Evolutionary conservation across 2,888 invertebrate species (phyloP), one percentile per base, ranked within the genome.

Genomic region (Nephrotoma guestfalica): DNA sequence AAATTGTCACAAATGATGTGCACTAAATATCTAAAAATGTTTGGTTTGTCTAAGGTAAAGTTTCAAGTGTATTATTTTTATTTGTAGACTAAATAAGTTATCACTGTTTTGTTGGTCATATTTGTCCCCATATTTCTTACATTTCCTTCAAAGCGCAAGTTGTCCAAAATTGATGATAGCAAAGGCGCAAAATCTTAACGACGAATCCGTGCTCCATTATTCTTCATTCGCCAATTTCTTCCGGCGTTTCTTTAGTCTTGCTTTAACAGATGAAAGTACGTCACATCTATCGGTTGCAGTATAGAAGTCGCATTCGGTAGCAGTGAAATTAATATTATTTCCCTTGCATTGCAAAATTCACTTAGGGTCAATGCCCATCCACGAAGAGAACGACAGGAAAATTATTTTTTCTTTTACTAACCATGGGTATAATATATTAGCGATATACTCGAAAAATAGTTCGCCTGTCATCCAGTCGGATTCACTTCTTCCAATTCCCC

Each of bases 401-500:
- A 30, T 30, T 30, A 30, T 30, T 30, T 30, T 30, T 2, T 30
- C 1, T 30, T 30, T 30, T 30, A 30, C 30, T 30, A 30, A 30
- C 30, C 30, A 83, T 1, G 83, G 83, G 6, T 83, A 83, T 40
- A 83, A 83, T 5, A 40, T 83, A 40, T 83, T 83, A n/a, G 83
- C 83, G 9, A 83, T 83, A 40, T 83, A 83, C 11, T 83, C 83
- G 40, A 83, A 83, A 40, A 41, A 83, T 83, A 88, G 30, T 30
- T 30, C 30, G 30, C 30, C 30, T 30, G 30, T 30, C 30, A 30
- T 30, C 30, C 30, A 30, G 30, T 3, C 30, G 30, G 30, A 30
- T 30, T 30, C 91, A 2, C 90, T 90, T 87, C 89, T 90, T 87
- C 91, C 91, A 43, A 90, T 87, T 83, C 89, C 89, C 91, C 91